Percentiles rank a stretch among this genome's conserved stretches.
Conservation (phyloP, 30 jellyfish, hydroid and myxozoan species). For the Aurelia coerulea region DNA sequence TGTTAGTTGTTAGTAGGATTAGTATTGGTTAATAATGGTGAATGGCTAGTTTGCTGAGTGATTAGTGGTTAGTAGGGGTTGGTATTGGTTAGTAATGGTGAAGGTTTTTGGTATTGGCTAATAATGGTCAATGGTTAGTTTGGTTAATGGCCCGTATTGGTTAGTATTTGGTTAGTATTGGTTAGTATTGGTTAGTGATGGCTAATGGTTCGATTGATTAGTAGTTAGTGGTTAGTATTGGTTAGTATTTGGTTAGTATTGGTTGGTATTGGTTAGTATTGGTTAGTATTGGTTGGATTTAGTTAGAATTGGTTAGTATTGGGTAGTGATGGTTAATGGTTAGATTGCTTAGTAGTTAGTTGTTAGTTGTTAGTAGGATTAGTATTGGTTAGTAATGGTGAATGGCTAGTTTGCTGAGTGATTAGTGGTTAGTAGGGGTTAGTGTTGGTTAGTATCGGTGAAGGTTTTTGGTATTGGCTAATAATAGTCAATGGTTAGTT, state of each 20-base stretch:
- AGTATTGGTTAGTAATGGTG: too few relatives aligned
- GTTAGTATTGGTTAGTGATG: not conserved
- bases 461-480: not conserved
- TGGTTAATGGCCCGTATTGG: not conserved
- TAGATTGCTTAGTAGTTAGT: not conserved
- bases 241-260: not conserved
- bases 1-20: too few relatives aligned
- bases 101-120: not conserved
- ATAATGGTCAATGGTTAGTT: not conserved
- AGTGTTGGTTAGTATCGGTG: not conserved
- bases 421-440: not conserved
- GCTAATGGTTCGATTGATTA: too few relatives aligned
- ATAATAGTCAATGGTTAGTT: not conserved
- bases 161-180: not conserved
- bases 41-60: not conserved
- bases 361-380: too few relatives aligned
- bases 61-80: too few relatives aligned
- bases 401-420: not conserved
- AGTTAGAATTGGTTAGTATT: constrained; percentile 2
- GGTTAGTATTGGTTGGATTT: not conserved
- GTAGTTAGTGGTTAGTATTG: not conserved
- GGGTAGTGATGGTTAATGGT: not conserved
- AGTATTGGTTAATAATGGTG: not conserved
- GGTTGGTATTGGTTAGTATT: not conserved
- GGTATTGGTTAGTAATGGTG: too few relatives aligned